Base-by-base conservation (phyloP, 2,797 vertebrate species). In the Leucoraja ocellata region DNA sequence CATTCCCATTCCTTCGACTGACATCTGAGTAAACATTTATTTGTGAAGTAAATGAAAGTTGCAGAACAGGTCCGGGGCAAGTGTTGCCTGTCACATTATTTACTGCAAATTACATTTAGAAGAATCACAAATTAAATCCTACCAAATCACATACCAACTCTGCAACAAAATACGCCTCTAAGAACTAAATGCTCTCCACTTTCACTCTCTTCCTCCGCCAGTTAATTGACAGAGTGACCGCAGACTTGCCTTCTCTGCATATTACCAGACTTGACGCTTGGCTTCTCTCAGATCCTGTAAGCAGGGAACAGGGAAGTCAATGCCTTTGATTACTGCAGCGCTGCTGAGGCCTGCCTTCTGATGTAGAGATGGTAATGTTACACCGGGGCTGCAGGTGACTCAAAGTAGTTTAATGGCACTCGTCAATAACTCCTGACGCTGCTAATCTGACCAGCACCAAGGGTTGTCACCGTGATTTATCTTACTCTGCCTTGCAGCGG, bases 21-120 rank as follows among this genome's bases (percentile, higher is more conserved):
- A 32, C 54, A 28, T 63, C 61, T 63, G 61, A 25, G 28, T 65
- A 63, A 86, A 18, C 83, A 86, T 86, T 65, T 86, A 32, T 86
- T 63, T 63, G 13, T 18, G 28, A n/a, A 86, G 58, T 65, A 86
- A 86, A 46, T 46, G 46, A 46, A 46, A 46, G 46, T 13, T 63
- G 11, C 83, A 63, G 4, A 86, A 63, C 83, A 86, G 83, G n/a
- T 61, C 61, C 83, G 32, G n/a, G 63, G 83, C 83, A 86, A 63
- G 58, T 61, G 61, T 28, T n/a, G 25, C 5, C n/a, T 65, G 28
- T 63, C 25, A 63, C 28, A 63, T 86, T 6, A 63, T 86, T 86
- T 86, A 91, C 88, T 91, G 65, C 68, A 91, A 91, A 74, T 71
- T 73, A 91, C 73, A 74, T 46, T 73, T n/a, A 92, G 78, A 73